Percentiles rank a stretch among this genome's conserved stretches.
Evolutionary conservation across 2,797 vertebrate species (phyloP).

Genomic region (Enteromius thamalakanensis): DNA sequence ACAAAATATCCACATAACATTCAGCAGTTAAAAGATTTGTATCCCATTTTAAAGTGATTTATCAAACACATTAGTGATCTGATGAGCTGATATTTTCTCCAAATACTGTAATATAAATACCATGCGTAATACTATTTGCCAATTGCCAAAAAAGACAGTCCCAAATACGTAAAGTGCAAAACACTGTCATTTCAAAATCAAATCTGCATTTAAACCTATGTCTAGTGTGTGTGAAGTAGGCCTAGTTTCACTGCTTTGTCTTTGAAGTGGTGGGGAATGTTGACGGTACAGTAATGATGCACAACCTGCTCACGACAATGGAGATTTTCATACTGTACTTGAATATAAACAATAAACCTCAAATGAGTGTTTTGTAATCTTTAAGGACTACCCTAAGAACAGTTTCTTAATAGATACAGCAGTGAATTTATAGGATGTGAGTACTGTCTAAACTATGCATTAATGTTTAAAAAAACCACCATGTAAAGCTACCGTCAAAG

Average conservation of each 20-base stretch:
- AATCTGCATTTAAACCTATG: constrained; percentile 16
- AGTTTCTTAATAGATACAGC: constrained; percentile 18
- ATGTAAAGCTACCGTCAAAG: neutral
- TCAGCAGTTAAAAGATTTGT: constrained; percentile 71
- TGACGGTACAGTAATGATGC: constrained; percentile 14
- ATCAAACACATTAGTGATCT: constrained; percentile 19
- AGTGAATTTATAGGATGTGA: neutral
- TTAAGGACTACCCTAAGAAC: neutral
- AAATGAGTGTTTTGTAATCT: neutral
- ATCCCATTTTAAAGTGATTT: constrained; percentile 40
- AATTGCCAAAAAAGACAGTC: constrained; percentile 76
- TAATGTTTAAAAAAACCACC: neutral
- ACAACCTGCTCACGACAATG: neutral
- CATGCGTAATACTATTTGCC: constrained; percentile 53
- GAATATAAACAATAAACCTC: neutral
- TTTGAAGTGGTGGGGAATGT: neutral
- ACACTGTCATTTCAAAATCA: constrained; percentile 36
- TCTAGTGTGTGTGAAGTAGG: neutral
- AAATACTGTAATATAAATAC: constrained; percentile 38
- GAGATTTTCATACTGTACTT: neutral
- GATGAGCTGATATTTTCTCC: constrained; percentile 15
- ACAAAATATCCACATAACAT: constrained; percentile 65
- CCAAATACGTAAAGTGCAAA: constrained; percentile 59
- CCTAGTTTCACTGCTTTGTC: neutral
- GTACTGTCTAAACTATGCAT: neutral